These are phyloP conservation scores for Diplolepis rosae DNA, from an alignment of 2,888 invertebrate genomes.

Conservation along the genomic window DNA sequence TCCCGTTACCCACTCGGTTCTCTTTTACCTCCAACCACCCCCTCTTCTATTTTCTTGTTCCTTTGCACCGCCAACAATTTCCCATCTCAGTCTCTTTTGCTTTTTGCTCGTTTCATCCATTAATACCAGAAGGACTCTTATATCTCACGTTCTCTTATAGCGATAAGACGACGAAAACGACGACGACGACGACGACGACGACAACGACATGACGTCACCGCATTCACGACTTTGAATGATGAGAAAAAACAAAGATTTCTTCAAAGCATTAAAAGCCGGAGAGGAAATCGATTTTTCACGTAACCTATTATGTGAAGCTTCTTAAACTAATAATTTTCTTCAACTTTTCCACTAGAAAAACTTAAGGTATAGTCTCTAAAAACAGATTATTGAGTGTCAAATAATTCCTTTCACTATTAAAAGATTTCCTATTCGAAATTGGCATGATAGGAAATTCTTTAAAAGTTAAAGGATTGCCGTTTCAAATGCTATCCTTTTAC, in stretches of 20 bases:
- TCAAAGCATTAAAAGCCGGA: not conserved
- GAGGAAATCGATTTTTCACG: not conserved
- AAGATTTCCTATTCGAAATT: too few species aligned
- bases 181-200: not conserved
- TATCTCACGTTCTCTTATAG: not conserved
- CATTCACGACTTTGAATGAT: constrained; percentile 2
- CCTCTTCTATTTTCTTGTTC: not conserved
- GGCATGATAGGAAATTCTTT: too few species aligned
- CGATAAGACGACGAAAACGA: not conserved
- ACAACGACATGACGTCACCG: not conserved
- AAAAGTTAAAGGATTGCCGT: too few species aligned
- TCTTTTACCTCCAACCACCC: not conserved
- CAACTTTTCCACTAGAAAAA: too few species aligned
- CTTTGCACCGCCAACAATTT: not conserved
- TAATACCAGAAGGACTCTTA: not conserved
- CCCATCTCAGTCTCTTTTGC: not conserved
- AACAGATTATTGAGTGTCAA: too few species aligned
- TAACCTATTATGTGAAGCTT: too few species aligned
- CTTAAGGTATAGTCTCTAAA: too few species aligned
- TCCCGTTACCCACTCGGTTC: constrained; percentile 2
- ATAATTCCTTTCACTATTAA: too few species aligned
- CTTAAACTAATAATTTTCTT: too few species aligned
- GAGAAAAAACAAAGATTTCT: not conserved
- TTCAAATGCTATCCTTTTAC: too few species aligned
- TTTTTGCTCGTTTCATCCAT: not conserved